Conservation (phyloP, 1,140 invertebrate species). For the Streblospio benedicti region DNA sequence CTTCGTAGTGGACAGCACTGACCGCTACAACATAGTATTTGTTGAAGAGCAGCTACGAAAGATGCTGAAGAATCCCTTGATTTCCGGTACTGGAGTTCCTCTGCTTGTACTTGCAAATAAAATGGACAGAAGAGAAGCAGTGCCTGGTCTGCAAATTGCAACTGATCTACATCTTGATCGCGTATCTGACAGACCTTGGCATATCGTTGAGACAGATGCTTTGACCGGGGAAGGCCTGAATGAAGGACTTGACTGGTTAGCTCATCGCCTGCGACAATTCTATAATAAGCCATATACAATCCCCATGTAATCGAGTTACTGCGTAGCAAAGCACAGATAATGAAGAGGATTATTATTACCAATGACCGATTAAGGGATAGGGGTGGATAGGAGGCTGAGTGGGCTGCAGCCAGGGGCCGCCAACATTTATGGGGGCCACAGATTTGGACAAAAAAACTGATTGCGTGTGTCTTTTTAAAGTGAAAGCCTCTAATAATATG, state of each 20-base stretch:
- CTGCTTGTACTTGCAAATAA: conserved; percentile 8
- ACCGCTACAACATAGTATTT: background rate
- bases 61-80: conserved; percentile 1
- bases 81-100: background rate
- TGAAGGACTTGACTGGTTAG: conserved; percentile 9
- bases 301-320: too few relatives aligned
- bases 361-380: too few relatives aligned
- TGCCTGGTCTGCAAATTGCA: background rate
- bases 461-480: too few relatives aligned
- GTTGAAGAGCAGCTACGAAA: background rate
- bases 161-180: background rate
- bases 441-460: too few relatives aligned
- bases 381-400: too few relatives aligned
- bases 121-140: background rate
- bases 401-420: too few relatives aligned
- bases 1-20: conserved; percentile 10
- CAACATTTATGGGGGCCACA: too few relatives aligned
- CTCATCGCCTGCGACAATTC: background rate
- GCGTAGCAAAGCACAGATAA: too few relatives aligned
- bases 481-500: too few relatives aligned
- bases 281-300: too few relatives aligned
- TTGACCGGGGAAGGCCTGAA: conserved; percentile 8
- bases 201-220: background rate
- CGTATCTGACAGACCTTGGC: background rate
- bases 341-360: too few relatives aligned